Base-by-base conservation (phyloP, 2,113 vertebrate species). In the Xiphias gladius region DNA sequence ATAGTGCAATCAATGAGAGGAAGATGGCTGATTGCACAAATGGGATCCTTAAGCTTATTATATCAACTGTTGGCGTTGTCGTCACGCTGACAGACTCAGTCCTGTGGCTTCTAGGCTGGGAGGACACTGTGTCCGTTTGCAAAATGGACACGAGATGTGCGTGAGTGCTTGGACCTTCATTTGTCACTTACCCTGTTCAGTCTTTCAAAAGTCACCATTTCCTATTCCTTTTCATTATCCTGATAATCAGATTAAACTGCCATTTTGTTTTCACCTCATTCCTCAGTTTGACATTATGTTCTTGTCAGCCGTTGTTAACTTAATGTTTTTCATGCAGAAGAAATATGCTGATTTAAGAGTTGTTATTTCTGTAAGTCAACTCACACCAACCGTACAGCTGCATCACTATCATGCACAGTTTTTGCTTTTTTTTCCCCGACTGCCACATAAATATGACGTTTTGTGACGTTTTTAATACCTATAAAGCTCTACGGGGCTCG, bases 21-120 rank as follows among this genome's bases (percentile, higher is more conserved):
- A 77, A 76, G 58, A 59, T 35, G 81, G 52, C 63, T 73, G 70
- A 73, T 70, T 52, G 73, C 66, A 75, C 70, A 63, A 79, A 62
- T 32, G 14, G 35, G 14, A 75, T 75, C 50, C 43, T 66, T 82
- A 28, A 68, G 24, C 19, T 73, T 28, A 62, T 57, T 58, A 24
- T n/a, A 7, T 54, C 52, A 17, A 28, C 26, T 26, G 12, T 32
- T 30, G 59, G 35, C 10, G 19, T 16, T 41, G 59, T 59, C 2
- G 6, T 68, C 76, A 39, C 1, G 19, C 70, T 54, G 54, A 39
- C 48, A 0, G 35, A 7, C 46, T 73, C 71, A 61, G 37, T 71
- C 35, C 32, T 65, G 59, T 14, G 17, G 14, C 55, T 75, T 73
- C 5, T 16, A 37, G 35, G 32, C 32, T 7, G 22, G 30, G 32